Base-by-base conservation (phyloP, 2,888 invertebrate genomes). In the Machimus atricapillus region DNA sequence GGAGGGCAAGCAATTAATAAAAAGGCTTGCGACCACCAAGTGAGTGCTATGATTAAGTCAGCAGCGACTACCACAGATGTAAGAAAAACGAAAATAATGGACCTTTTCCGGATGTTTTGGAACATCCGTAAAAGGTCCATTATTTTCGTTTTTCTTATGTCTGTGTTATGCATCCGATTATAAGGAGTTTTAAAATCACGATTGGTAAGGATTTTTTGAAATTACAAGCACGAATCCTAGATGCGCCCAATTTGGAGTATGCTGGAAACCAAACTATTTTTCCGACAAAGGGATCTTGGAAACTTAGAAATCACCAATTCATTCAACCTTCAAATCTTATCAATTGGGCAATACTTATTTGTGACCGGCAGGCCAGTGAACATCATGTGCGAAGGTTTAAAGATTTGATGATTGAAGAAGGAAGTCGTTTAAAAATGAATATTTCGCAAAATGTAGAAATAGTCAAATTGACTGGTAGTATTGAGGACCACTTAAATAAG, bases 11-110 rank as follows among this genome's bases (percentile, higher is more conserved):
- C 92, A 86, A 95, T 90, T 19, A 90, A 90, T 88, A 92, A 95
- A 90, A 98, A 98, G 92, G 93, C 99, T 90, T 96, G 95, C 7
- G 96, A 97, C 43, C 93, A 91, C 40, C 98, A 99, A 92, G 96
- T 98, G 0, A 93, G 96, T 0, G 94, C 94, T 0, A 98, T 99
- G 97, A 98, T 99, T 85, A 95, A 93, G 91, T 94, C 94, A 66
- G 97, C 99, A 0, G 98, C 99, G 0, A 96, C 97, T 0, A 94
- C 95, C 0, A 97, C 99, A 0, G 93, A 94, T 9, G 94, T 93
- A 14, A 94, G 99, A 31, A 96, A 97, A 91, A 89, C 92, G 0
- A 98, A 97, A 92, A 99, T 99, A 86, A 94, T 95, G 91, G 94
- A 94, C 82, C 87, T 92, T 46, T 86, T 92, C 0, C 2, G 56